Evolutionary conservation across 2,113 vertebrate genomes (phyloP).

Genomic region (Microcebus lehilahytsara): DNA sequence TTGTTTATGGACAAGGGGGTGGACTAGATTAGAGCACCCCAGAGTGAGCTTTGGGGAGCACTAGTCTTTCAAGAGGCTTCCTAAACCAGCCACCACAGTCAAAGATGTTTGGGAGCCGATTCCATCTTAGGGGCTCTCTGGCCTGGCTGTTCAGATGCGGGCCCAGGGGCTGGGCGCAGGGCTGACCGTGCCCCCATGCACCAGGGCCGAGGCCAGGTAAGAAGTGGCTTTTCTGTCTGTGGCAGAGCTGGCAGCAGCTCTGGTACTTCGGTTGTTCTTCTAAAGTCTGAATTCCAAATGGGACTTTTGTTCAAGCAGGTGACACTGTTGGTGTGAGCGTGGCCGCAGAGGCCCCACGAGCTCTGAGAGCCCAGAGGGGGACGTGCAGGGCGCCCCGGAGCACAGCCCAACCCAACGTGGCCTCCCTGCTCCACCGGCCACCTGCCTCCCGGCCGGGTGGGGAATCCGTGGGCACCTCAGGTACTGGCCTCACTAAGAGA

Average conservation of each 20-base stretch:
- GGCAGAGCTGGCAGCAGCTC: conserved; percentile 45
- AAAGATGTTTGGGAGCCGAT: background rate
- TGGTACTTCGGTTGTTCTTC: conserved; percentile 58
- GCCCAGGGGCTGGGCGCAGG: background rate
- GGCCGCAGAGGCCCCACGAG: background rate
- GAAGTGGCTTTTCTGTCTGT: conserved; percentile 34
- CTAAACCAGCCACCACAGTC: background rate
- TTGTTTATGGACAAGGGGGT: background rate
- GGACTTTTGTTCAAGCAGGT: conserved; percentile 63
- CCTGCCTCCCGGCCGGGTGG: background rate
- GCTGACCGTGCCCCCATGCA: background rate
- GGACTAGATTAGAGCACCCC: background rate
- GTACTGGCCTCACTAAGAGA: background rate
- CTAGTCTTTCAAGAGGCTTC: background rate
- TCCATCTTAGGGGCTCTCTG: background rate
- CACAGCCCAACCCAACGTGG: background rate
- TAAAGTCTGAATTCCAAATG: conserved; percentile 46
- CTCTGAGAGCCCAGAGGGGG: background rate
- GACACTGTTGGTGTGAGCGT: conserved; percentile 31
- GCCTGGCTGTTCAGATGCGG: background rate
- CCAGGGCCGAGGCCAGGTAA: background rate
- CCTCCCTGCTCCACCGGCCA: background rate
- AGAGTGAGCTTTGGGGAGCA: background rate
- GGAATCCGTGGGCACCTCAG: background rate
- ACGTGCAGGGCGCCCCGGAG: too few relatives aligned